phyloP scores from a whole-genome alignment of 2,113 vertebrate species.

The Perognathus longimembris region DNA sequence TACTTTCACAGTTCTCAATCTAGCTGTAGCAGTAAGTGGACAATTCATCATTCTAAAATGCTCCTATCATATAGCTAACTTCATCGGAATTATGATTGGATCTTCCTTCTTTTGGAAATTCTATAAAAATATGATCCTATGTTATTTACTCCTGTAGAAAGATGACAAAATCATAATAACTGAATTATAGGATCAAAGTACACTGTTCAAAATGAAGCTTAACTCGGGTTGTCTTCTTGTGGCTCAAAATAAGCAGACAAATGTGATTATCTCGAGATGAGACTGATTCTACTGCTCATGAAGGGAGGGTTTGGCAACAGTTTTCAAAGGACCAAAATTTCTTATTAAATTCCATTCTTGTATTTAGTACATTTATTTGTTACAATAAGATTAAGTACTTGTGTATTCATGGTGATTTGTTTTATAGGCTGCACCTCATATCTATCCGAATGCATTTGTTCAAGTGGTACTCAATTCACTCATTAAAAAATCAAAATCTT shows the following conservation, averaged over 20 bases:
- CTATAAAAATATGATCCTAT: neutral
- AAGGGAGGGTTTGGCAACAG: neutral
- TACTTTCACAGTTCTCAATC: slow-evolving; percentile 89
- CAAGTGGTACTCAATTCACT: slow-evolving; percentile 79
- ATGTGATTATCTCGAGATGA: neutral
- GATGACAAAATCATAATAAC: neutral
- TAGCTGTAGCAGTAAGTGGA: slow-evolving; percentile 93
- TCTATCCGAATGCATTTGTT: slow-evolving; percentile 31
- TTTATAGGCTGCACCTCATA: slow-evolving; percentile 87
- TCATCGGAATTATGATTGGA: neutral
- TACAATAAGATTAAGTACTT: neutral
- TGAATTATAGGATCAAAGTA: neutral
- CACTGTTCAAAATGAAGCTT: neutral
- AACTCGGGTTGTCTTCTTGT: neutral
- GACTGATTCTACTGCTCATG: neutral
- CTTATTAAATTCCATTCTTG: neutral
- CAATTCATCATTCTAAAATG: neutral
- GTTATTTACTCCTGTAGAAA: slow-evolving; percentile 32
- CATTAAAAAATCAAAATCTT: slow-evolving; percentile 86
- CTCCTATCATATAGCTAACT: neutral
- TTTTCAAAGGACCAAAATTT: neutral
- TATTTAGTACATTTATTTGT: neutral
- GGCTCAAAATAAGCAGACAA: neutral
- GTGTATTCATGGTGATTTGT: neutral
- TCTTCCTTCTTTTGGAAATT: neutral